phyloP scores from a whole-genome alignment of 1,140 invertebrate genomes.

The Diprion similis region DNA sequence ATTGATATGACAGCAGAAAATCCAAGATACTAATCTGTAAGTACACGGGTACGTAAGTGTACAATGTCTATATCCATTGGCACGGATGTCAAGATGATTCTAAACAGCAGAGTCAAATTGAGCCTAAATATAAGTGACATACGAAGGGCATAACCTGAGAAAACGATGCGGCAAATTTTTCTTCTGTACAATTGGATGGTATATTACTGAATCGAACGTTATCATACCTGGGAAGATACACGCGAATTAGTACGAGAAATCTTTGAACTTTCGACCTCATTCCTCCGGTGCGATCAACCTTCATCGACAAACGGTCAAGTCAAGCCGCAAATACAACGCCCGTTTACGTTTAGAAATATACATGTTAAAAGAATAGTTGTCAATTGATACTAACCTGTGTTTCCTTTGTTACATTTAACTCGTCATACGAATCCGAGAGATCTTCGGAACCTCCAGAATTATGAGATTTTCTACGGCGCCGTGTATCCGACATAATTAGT shows the following conservation, averaged over 20 bases:
- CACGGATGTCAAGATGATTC: neutral
- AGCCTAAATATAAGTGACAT: neutral
- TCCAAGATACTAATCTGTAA: neutral
- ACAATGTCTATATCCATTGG: neutral
- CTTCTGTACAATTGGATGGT: neutral
- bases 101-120: neutral
- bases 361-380: neutral
- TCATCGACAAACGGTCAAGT: conserved; percentile 11
- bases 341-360: neutral
- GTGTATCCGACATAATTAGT: conserved; percentile 53
- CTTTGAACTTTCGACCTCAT: conserved; percentile 21
- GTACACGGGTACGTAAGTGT: neutral
- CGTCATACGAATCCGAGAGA: conserved; percentile 55
- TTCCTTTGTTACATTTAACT: conserved; percentile 53
- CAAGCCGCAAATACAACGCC: conserved; percentile 14
- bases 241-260: conserved; percentile 13
- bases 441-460: conserved; percentile 57
- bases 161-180: neutral
- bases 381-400: conserved; percentile 47
- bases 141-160: neutral
- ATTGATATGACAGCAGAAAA: too few species aligned
- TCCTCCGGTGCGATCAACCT: conserved; percentile 9
- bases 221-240: neutral
- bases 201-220: neutral
- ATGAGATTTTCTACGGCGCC: conserved; percentile 54